Evolutionary conservation across 2,888 invertebrate species (phyloP).

Genomic region (Drosophila mulleri): DNA sequence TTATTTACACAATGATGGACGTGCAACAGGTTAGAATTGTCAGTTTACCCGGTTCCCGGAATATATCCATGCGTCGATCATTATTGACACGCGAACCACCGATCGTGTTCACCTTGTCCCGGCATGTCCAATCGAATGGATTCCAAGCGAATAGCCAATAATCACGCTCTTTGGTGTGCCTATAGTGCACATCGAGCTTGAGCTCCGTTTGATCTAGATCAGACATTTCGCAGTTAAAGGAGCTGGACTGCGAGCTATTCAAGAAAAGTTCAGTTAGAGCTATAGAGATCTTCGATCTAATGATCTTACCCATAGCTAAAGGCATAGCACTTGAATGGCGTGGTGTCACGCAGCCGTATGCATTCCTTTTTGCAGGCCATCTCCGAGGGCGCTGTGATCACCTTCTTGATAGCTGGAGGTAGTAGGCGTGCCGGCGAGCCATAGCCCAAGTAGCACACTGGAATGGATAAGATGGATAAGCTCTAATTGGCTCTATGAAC

Average conservation of each 20-base stretch:
- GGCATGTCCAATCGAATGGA: constrained; percentile 90
- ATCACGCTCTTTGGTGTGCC: constrained; percentile 87
- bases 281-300: accelerated
- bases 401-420: constrained; percentile 88
- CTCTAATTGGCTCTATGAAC: background rate
- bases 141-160: constrained; percentile 93
- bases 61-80: constrained; percentile 85
- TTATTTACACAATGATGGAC: constrained; percentile 82
- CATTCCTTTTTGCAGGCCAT: constrained; percentile 90
- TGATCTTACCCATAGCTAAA: constrained; percentile 89
- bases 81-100: constrained; percentile 85
- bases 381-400: constrained; percentile 88
- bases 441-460: constrained; percentile 92
- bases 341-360: constrained; percentile 86
- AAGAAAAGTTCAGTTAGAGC: background rate
- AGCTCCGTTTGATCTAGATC: constrained; percentile 92
- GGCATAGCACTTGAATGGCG: constrained; percentile 90
- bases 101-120: constrained; percentile 85
- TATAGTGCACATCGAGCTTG: constrained; percentile 90
- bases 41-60: constrained; percentile 85
- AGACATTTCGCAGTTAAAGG: constrained; percentile 90
- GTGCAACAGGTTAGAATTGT: constrained; percentile 84
- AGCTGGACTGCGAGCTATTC: constrained; percentile 81
- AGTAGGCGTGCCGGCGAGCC: constrained; percentile 90
- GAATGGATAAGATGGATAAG: constrained; percentile 69